Base-by-base conservation (phyloP, 2,797 vertebrate genomes). In the Varecia variegata region DNA sequence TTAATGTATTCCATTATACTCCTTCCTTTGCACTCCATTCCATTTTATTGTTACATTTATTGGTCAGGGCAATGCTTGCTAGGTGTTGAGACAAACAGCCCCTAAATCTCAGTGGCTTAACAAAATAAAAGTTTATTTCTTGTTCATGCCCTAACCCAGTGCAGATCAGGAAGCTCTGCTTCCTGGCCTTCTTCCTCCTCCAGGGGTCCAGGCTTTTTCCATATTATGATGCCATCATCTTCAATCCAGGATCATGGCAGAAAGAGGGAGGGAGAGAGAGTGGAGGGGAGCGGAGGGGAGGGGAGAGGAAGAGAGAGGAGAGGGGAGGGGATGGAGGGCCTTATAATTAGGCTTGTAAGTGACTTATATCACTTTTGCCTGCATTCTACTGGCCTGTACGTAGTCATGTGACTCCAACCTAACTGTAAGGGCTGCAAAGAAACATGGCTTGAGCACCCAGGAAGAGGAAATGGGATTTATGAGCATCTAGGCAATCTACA, bases 41-140 rank as follows among this genome's bases (percentile, higher is more conserved):
- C 74, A 79, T 56, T 94, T 81, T 27, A 84, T 52, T 81, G 38
- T 90, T 79, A 27, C 89, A 94, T 82, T 88, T 83, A 89, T 80
- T 93, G 88, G 84, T 92, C 80, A 87, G 56, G 38, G 27, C 45
- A 77, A 79, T 35, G 54, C 54, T 88, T 87, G 50, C 32, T 70
- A 85, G 47, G 21, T 45, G 13, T 77, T 92, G 77, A 97, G 95
- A 90, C 71, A 84, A 94, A 73, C 15, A 54, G n/a, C 25, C 73
- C 32, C 27, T 74, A 93, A 68, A 90, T 92, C 58, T 76, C 71
- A 54, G 50, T 54, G 20, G 40, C 60, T 83, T 94, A 52, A 74
- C n/a, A 84, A 87, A 95, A 43, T n/a, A 54, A 60, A 91, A 74
- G 32, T 35, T 30, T 83, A 73, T 74, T 90, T 84, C 71, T 74